A percentile compares a stretch with the other conserved stretches of the same genome.
phyloP scores from a whole-genome alignment of 2,113 vertebrate genomes.

The Herpailurus yagouaroundi region DNA sequence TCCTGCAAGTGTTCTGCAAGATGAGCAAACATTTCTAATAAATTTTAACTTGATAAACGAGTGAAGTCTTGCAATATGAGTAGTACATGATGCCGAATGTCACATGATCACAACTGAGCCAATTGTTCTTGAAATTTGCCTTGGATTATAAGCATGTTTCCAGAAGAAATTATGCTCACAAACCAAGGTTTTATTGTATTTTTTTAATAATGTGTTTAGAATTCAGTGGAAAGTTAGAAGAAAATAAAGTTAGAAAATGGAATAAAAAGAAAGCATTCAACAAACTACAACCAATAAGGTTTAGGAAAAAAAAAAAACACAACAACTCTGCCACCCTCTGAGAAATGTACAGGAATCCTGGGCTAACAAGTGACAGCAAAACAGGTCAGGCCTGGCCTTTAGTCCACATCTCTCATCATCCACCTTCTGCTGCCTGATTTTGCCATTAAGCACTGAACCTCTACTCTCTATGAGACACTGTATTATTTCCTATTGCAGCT shows the following conservation, averaged over 20 bases:
- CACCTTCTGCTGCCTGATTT: neutral
- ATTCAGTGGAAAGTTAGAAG: neutral
- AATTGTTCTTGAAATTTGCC: too few relatives aligned
- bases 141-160: too few relatives aligned
- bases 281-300: neutral
- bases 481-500: neutral
- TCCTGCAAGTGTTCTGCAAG: too few relatives aligned
- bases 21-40: too few relatives aligned
- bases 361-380: neutral
- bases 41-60: neutral
- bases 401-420: neutral
- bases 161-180: too few relatives aligned
- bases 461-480: neutral
- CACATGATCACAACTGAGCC: too few relatives aligned
- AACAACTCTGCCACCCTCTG: neutral
- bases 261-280: neutral
- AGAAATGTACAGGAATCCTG: neutral
- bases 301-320: neutral
- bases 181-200: neutral
- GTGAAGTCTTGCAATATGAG: neutral
- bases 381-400: neutral
- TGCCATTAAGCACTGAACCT: neutral
- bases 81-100: too few relatives aligned
- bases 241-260: neutral
- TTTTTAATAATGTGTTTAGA: slow-evolving; percentile 36